Conservation (phyloP, 2,797 vertebrate genomes). For the Dendrocincla tyrannina region DNA sequence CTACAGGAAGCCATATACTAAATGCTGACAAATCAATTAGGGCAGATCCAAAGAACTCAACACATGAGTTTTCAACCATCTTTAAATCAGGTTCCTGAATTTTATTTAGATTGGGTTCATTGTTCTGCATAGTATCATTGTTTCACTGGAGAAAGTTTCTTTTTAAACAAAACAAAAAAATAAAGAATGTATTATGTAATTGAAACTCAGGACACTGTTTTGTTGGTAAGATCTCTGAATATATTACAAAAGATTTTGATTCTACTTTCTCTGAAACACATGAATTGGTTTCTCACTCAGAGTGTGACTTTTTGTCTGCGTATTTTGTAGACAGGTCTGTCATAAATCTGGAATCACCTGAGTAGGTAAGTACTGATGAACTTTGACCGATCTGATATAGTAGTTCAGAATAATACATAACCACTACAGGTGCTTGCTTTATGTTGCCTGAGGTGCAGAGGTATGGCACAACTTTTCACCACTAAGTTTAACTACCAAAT, state of each 20-base stretch:
- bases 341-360: neutral
- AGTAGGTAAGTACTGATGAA: neutral
- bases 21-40: neutral
- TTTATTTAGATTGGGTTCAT: neutral
- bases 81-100: neutral
- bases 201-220: neutral
- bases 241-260: neutral
- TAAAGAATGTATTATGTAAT: neutral
- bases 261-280: neutral
- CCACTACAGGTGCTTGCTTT: neutral
- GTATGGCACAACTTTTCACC: neutral
- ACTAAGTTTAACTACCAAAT: neutral
- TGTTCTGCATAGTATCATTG: neutral
- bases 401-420: neutral
- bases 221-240: neutral
- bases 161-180: neutral
- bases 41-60: neutral
- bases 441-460: neutral
- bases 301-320: neutral
- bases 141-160: neutral
- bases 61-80: neutral
- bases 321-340: neutral
- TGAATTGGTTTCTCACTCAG: neutral
- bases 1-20: neutral
- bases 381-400: fast-evolving